Evolutionary conservation across 2,113 vertebrate genomes (phyloP).

Genomic region (Arothron firmamentum): DNA sequence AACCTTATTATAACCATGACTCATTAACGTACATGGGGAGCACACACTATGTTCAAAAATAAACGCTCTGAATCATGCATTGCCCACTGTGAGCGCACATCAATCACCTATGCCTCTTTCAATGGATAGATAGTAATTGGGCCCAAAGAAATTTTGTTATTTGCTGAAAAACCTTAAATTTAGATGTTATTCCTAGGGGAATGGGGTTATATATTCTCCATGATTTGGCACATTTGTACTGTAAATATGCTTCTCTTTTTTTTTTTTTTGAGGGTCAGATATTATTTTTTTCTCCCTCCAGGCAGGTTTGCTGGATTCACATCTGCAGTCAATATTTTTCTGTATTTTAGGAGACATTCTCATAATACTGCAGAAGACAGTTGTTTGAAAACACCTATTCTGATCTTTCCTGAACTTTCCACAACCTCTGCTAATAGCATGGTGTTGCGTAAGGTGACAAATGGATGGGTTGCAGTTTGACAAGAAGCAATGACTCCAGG

Average conservation of each 20-base stretch:
- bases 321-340: too few species aligned
- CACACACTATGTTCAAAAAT: conserved; percentile 45
- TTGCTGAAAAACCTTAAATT: conserved; percentile 35
- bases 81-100: conserved; percentile 53
- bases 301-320: too few species aligned
- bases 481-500: too few species aligned
- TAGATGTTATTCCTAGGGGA: neutral
- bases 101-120: conserved; percentile 45
- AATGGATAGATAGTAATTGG: conserved; percentile 66
- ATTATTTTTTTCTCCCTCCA: too few species aligned
- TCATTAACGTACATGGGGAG: conserved; percentile 52
- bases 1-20: conserved; percentile 56
- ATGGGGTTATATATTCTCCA: neutral
- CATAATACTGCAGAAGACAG: too few species aligned
- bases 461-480: too few species aligned
- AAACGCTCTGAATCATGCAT: conserved; percentile 53
- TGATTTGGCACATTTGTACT: conserved; percentile 12
- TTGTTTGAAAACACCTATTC: too few species aligned
- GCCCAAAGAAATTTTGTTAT: conserved; percentile 60
- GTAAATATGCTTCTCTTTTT: neutral
- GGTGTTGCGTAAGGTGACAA: too few species aligned
- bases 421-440: too few species aligned
- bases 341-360: too few species aligned
- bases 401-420: too few species aligned
- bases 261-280: too few species aligned